Conservation (phyloP, 1,140 invertebrate genomes). For the Phthorimaea operculella region DNA sequence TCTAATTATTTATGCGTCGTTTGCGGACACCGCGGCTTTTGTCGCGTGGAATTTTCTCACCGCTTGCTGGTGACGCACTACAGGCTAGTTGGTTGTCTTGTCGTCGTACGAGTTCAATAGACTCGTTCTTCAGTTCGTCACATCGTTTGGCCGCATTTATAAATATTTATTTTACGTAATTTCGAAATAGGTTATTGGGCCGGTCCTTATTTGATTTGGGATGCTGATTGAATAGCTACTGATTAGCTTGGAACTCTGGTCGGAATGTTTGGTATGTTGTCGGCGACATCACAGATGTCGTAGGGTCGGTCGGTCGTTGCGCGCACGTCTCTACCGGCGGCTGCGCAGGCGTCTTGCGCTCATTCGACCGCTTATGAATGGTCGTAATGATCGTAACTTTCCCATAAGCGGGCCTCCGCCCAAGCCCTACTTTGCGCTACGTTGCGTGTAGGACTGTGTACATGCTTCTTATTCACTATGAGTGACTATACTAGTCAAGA, state of each 20-base stretch:
- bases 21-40: constrained; percentile 51
- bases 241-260: neutral
- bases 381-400: constrained; percentile 50
- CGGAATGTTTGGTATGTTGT: neutral
- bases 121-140: constrained; percentile 34
- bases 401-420: constrained; percentile 40
- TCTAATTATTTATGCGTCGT: constrained; percentile 63
- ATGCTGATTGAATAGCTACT: neutral
- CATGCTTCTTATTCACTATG: too few relatives aligned
- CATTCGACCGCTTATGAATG: constrained; percentile 61
- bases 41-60: constrained; percentile 48
- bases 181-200: neutral
- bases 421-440: constrained; percentile 13
- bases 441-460: constrained; percentile 10
- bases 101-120: constrained; percentile 52
- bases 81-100: constrained; percentile 47
- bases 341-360: constrained; percentile 37
- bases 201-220: neutral
- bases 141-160: constrained; percentile 9
- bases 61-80: constrained; percentile 46
- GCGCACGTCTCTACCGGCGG: constrained; percentile 22
- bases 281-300: constrained; percentile 23
- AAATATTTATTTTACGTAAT: neutral
- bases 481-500: too few relatives aligned
- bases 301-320: constrained; percentile 27